Conservation (phyloP, 2,113 vertebrate genomes). For the Boulengeromyrus knoepffleri region DNA sequence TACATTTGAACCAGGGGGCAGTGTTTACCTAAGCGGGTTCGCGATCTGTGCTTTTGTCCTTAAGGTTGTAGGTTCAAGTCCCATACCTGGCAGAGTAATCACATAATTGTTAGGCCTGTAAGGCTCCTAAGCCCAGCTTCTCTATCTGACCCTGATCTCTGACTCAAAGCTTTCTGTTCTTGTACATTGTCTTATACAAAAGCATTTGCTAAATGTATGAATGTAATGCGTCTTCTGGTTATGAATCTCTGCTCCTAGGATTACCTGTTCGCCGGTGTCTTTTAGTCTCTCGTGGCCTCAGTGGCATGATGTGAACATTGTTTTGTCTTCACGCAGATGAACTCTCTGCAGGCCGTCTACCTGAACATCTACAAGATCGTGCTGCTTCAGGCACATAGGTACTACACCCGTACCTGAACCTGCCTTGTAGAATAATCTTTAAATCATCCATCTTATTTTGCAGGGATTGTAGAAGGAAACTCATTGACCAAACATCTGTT, state of each 20-base stretch:
- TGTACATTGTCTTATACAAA: neutral
- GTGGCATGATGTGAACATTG: neutral
- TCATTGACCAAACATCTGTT: neutral
- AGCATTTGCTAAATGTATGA: neutral
- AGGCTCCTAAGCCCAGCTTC: neutral
- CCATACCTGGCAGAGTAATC: neutral
- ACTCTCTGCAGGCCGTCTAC: slow-evolving; percentile 68
- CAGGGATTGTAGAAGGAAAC: neutral
- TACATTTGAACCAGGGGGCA: neutral
- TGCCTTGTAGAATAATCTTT: neutral
- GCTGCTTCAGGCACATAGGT: slow-evolving; percentile 89
- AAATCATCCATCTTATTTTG: neutral
- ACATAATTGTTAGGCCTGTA: neutral
- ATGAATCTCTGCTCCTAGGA: neutral
- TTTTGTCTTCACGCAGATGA: slow-evolving; percentile 58
- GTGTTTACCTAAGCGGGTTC: neutral
- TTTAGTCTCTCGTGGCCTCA: neutral
- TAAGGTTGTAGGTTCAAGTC: neutral
- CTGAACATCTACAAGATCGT: slow-evolving; percentile 79
- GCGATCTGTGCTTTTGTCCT: neutral
- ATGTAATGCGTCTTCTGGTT: neutral
- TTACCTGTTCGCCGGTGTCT: neutral
- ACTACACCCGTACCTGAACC: neutral
- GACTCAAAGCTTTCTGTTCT: neutral
- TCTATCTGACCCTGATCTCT: neutral